Evolutionary conservation across 2,113 vertebrate species (phyloP), one percentile per base, ranked within the genome.

Genomic region (Macroglossus sobrinus): DNA sequence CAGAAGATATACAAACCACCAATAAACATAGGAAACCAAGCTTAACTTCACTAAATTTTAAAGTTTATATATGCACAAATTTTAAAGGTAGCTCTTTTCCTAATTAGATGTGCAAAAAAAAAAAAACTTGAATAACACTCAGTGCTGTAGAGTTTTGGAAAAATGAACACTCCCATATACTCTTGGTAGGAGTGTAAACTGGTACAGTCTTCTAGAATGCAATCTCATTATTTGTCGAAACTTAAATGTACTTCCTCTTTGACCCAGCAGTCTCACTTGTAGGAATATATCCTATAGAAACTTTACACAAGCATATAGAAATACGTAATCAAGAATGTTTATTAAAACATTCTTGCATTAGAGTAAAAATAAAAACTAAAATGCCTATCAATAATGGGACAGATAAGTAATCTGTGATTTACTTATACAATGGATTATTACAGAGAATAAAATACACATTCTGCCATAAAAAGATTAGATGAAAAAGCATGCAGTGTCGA

Each of bases 381-480:
- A 50, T 57, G 7, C 33, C 24, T 43, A 13, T 64, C 28, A 28
- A 1, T 68, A 45, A 88, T 10, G 64, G 45, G 26, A 21, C 14
- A 33, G 43, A 53, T 55, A 45, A 91, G 35, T 66, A 85, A 85
- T 43, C 18, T 81, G 55, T 61, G 68, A 40, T 50, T 84, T 89
- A 74, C 59, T 90, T 86, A 80, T 35, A 47, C 4, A 38, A 30
- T 81, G 35, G 28, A 75, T 40, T 45, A 22, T 64, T 95, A 53
- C 30, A 18, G 11, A 61, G 71, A 50, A 40, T 91, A 84, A 79
- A 94, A 45, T 55, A 87, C 2, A 45, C 7, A 74, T 59, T 93
- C 84, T 93, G 78, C 89, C 63, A 86, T 91, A 30, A 93, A 91
- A 84, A 84, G 38, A 30, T 61, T 55, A 71, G 79, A 21, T 28